phyloP scores from a whole-genome alignment of 2,797 vertebrate species.

The Anniella stebbinsi region DNA sequence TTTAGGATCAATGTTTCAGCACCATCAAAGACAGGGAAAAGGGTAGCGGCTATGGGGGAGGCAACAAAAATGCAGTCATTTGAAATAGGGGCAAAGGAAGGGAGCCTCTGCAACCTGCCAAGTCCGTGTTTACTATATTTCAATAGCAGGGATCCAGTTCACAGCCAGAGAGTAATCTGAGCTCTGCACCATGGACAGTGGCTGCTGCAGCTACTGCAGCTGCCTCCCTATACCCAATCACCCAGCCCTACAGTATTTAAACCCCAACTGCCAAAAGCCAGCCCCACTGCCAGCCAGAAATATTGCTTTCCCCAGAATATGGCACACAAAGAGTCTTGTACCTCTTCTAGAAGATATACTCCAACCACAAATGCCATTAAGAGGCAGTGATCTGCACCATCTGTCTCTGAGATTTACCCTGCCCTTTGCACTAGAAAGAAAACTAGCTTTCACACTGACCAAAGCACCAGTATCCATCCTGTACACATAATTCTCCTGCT shows the following conservation, averaged over 20 bases:
- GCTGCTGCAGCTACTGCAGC: slow-evolving; percentile 31
- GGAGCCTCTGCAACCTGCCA: background rate
- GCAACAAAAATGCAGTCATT: slow-evolving; percentile 45
- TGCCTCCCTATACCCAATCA: slow-evolving; percentile 37
- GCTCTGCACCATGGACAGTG: slow-evolving; percentile 83
- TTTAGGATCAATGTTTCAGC: slow-evolving; percentile 46
- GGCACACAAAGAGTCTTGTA: background rate
- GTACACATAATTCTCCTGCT: background rate
- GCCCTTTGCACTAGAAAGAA: slow-evolving; percentile 38
- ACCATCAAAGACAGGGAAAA: background rate
- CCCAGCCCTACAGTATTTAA: slow-evolving; percentile 58
- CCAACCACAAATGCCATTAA: slow-evolving; percentile 62
- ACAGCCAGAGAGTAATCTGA: slow-evolving; percentile 28
- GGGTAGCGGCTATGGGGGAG: background rate
- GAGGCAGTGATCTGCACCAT: slow-evolving; percentile 69
- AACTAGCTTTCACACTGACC: slow-evolving; percentile 11
- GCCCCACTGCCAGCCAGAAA: slow-evolving; percentile 21
- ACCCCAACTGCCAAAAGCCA: slow-evolving; percentile 2
- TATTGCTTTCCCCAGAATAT: background rate
- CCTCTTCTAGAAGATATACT: slow-evolving; percentile 45
- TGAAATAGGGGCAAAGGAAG: slow-evolving; percentile 20
- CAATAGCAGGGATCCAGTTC: slow-evolving; percentile 6
- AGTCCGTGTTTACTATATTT: slow-evolving; percentile 3
- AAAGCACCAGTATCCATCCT: background rate
- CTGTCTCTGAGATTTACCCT: slow-evolving; percentile 69